phyloP scores from a whole-genome alignment of 2,113 vertebrate genomes.

The Atrichornis clamosus region DNA sequence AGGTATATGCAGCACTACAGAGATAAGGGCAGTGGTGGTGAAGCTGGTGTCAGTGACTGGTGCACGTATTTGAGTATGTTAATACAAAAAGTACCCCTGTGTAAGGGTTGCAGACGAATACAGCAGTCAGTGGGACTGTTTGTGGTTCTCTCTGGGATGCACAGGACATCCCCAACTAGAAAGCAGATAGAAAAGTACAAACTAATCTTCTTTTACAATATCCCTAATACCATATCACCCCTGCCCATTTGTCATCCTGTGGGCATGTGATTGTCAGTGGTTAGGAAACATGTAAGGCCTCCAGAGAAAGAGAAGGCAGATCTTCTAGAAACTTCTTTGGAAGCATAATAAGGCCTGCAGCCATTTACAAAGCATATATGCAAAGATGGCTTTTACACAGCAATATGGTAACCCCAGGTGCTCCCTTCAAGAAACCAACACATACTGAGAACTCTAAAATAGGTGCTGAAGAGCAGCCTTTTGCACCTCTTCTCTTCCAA shows the following conservation, averaged over 20 bases:
- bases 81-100: neutral
- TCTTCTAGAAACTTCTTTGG: neutral
- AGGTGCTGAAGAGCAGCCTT: neutral
- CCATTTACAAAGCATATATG: neutral
- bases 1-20: neutral
- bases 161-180: neutral
- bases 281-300: neutral
- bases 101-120: neutral
- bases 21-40: neutral
- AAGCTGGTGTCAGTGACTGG: neutral
- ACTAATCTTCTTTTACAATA: neutral
- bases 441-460: neutral
- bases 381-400: neutral
- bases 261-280: neutral
- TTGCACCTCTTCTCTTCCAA: neutral
- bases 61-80: neutral
- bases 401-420: neutral
- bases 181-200: neutral
- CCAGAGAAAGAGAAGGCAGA: neutral
- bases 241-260: neutral
- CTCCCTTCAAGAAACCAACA: neutral
- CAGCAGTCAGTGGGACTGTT: neutral
- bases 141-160: neutral
- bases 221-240: rapidly evolving
- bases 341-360: neutral